phyloP scores from a whole-genome alignment of 2,797 vertebrate genomes.

The Gambelia wislizenii region DNA sequence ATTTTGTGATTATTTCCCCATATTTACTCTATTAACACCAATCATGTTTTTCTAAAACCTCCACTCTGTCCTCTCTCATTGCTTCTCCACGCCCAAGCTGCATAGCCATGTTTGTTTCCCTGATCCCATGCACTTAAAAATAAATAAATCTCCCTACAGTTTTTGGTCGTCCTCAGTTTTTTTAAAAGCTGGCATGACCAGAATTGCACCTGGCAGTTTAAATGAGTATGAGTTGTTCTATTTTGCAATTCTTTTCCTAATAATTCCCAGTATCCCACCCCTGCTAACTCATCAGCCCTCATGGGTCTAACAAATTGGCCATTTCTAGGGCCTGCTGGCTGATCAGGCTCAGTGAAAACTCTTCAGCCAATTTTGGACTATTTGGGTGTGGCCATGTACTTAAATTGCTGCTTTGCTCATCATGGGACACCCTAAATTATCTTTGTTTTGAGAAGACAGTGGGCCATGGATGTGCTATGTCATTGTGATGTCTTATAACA shows the following conservation, averaged over 20 bases:
- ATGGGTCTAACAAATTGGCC: background rate
- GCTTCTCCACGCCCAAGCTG: background rate
- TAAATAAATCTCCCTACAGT: too few relatives aligned
- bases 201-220: background rate
- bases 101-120: background rate
- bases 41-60: constrained; percentile 16
- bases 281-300: background rate
- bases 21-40: constrained; percentile 29
- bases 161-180: too few relatives aligned
- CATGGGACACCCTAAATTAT: background rate
- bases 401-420: background rate
- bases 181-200: background rate
- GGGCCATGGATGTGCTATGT: background rate
- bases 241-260: background rate
- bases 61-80: background rate
- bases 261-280: background rate
- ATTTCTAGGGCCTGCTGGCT: background rate
- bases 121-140: too few relatives aligned
- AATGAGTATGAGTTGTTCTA: background rate
- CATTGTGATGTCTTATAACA: background rate
- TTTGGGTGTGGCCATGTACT: background rate
- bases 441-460: background rate
- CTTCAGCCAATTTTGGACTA: background rate
- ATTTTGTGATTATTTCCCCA: constrained; percentile 1
- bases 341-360: background rate